A percentile compares a stretch with the other conserved stretches of the same genome.
phyloP scores from a whole-genome alignment of 1,140 invertebrate genomes.

The Latrodectus geometricus region DNA sequence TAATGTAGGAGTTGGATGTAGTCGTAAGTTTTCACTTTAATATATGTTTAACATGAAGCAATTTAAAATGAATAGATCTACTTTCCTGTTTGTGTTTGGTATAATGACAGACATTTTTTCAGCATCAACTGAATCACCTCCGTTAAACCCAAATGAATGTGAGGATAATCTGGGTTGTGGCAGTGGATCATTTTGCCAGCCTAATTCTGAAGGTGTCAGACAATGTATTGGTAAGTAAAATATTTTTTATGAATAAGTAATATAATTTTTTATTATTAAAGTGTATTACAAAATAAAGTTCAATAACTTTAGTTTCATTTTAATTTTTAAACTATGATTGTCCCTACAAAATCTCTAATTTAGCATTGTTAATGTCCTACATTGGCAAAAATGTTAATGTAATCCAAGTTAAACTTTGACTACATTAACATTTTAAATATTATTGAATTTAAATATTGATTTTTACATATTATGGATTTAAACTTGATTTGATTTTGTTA shows the following conservation, averaged over 20 bases:
- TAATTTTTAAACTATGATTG: too few species aligned
- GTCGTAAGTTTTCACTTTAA: slow-evolving; percentile 48
- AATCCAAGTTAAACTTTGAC: not conserved
- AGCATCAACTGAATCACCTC: slow-evolving; percentile 45
- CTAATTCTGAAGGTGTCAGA: slow-evolving; percentile 50
- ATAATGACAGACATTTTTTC: not conserved
- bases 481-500: slow-evolving; percentile 11
- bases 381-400: not conserved
- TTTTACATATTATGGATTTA: not conserved
- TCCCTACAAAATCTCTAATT: not conserved
- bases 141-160: slow-evolving; percentile 44
- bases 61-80: too few species aligned
- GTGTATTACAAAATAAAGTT: too few species aligned
- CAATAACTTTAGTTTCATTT: too few species aligned
- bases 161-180: slow-evolving; percentile 59
- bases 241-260: too few species aligned
- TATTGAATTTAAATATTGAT: not conserved
- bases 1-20: slow-evolving; percentile 64
- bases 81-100: too few species aligned
- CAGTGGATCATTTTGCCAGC: slow-evolving; percentile 51
- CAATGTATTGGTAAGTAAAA: slow-evolving; percentile 54
- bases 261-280: too few species aligned
- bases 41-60: not conserved
- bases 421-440: slow-evolving; percentile 2
- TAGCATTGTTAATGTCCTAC: not conserved